Evolutionary conservation across 2,113 vertebrate genomes (phyloP).

Genomic region (Cebus imitator): DNA sequence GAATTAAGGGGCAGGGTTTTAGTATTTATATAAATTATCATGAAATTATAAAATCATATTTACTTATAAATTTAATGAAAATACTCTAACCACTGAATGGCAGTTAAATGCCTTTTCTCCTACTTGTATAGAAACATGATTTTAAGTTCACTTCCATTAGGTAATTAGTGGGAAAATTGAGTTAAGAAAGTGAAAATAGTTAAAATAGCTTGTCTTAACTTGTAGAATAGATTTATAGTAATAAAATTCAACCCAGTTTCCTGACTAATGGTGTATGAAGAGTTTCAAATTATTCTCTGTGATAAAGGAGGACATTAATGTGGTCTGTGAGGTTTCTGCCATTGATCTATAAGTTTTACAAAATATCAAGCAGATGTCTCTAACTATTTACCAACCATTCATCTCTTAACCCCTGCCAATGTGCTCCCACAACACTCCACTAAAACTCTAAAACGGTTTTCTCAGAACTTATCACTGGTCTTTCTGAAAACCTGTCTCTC

Average conservation of each 20-base stretch:
- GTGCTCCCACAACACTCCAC: not conserved
- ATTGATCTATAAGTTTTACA: not conserved
- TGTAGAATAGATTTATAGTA: not conserved
- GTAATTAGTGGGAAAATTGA: not conserved
- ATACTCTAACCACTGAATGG: not conserved
- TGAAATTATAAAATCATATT: not conserved
- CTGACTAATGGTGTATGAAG: conserved; percentile 23
- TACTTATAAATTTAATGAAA: not conserved
- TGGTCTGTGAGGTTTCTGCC: conserved; percentile 5
- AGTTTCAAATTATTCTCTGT: conserved; percentile 28
- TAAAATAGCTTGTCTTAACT: not conserved
- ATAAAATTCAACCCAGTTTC: not conserved
- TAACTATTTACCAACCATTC: not conserved
- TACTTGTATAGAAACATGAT: not conserved
- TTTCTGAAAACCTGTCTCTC: not conserved
- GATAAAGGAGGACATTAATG: not conserved
- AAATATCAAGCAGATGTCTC: not conserved
- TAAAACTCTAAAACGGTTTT: not conserved
- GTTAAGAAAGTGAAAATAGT: conserved; percentile 2
- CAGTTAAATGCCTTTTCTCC: not conserved
- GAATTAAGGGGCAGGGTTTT: not conserved
- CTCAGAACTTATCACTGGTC: not conserved
- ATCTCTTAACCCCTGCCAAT: not conserved
- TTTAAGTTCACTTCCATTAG: conserved; percentile 8
- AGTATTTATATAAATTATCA: not conserved